Base-by-base conservation (phyloP, 2,888 invertebrate species). In the Stenodera caucasica region DNA sequence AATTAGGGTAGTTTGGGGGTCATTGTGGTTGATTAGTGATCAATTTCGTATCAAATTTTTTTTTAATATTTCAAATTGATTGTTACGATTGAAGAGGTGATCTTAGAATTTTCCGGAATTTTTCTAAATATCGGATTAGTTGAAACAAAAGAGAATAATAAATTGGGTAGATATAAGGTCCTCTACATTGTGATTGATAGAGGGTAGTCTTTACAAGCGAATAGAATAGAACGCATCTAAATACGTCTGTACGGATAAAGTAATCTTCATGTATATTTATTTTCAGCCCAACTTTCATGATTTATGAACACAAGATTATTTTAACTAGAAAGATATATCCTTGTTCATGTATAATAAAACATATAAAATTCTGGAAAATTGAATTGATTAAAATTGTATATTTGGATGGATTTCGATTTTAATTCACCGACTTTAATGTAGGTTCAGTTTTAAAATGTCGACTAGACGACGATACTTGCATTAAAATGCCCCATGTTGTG, bases 401-500 rank as follows among this genome's bases (percentile, higher is more conserved):
- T n/a, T n/a, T n/a, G n/a, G n/a, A n/a, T n/a, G n/a, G n/a, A n/a
- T n/a, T n/a, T n/a, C n/a, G n/a, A n/a, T n/a, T n/a, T n/a, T n/a
- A n/a, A n/a, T n/a, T n/a, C n/a, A n/a, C n/a, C n/a, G n/a, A n/a
- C n/a, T n/a, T 26, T 26, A 5, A 7, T 26, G 26, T 26, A 26
- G 7, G 32, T 53, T 53, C 30, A 32, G 33, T 33, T 30, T 35
- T 35, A 55, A 18, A n/a, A 14, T 14, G n/a, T n/a, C n/a, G 56
- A 58, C 65, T 55, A 63, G 66, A 61, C 67, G 68, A 63, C 67
- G 68, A 53, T 53, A 56, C 59, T 64, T 67, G 70, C 72, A 72
- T 72, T 70, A 72, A 70, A 72, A 71, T 72, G 71, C 70, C 70
- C 71, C 71, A 67, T 68, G 70, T 72, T 69, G 72, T 65, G 37